Percentiles rank a stretch among this genome's conserved stretches.
phyloP scores from a whole-genome alignment of 2,797 vertebrate species.

The Coregonus ussuriensis region DNA sequence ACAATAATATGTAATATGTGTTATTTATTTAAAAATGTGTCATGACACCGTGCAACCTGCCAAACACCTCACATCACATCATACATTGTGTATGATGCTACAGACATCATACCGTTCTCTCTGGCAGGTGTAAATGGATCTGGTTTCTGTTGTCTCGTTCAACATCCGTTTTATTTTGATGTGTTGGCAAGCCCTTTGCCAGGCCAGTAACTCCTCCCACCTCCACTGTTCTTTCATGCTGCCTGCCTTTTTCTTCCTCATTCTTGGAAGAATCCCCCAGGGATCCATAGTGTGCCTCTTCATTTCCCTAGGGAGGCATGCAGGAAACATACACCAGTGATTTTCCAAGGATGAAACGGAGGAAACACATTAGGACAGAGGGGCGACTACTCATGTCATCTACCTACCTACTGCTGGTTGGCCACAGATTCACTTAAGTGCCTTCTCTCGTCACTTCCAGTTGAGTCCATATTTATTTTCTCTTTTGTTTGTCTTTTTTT shows the following conservation, averaged over 20 bases:
- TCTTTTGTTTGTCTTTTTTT: constrained; percentile 45
- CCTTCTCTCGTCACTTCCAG: constrained; percentile 47
- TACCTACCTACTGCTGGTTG: constrained; percentile 42
- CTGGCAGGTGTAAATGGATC: constrained; percentile 75
- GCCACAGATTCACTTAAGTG: constrained; percentile 71
- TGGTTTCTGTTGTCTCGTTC: constrained; percentile 74
- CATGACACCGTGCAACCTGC: constrained; percentile 60
- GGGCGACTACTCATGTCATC: constrained; percentile 61
- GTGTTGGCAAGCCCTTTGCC: constrained; percentile 76
- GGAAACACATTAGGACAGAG: constrained; percentile 67
- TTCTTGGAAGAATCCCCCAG: constrained; percentile 74
- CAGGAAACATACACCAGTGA: constrained; percentile 79
- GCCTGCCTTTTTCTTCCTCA: constrained; percentile 68
- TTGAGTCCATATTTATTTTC: constrained; percentile 51
- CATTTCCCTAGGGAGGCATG: constrained; percentile 80
- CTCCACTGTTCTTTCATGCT: constrained; percentile 77
- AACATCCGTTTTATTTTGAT: constrained; percentile 76
- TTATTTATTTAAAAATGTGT: constrained; percentile 51
- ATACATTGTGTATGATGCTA: constrained; percentile 37
- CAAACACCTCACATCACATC: constrained; percentile 46
- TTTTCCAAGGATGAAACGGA: constrained; percentile 74
- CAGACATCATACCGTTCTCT: constrained; percentile 52
- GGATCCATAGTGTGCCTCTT: constrained; percentile 78
- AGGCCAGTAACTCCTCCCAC: constrained; percentile 77
- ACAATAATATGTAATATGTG: constrained; percentile 55